Conservation (phyloP, 2,888 invertebrate genomes). For the Hetaerina titia region DNA sequence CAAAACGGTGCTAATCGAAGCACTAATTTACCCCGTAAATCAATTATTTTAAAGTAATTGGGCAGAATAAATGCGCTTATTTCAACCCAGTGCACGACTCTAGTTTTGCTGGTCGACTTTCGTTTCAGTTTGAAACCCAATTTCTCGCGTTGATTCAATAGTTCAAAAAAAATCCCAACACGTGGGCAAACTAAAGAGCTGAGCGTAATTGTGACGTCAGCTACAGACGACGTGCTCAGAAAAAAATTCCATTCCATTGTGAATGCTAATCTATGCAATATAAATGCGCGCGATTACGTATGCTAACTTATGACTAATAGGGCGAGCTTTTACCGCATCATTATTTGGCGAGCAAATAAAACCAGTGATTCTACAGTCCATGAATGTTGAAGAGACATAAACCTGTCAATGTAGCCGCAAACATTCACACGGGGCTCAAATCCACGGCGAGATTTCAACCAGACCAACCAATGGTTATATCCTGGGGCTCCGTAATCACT, state of each 20-base stretch:
- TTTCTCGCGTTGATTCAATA: constrained; percentile 1
- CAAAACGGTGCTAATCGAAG: not conserved
- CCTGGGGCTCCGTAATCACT: too few relatives aligned
- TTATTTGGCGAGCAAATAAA: too few relatives aligned
- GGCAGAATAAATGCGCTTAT: constrained; percentile 18
- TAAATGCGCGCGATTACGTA: too few relatives aligned
- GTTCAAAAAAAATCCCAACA: not conserved
- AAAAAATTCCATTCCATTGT: not conserved
- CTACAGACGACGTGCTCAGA: not conserved
- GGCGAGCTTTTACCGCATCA: too few relatives aligned
- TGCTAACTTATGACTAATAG: too few relatives aligned
- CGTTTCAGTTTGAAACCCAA: not conserved
- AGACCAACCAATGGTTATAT: too few relatives aligned
- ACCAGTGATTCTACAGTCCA: too few relatives aligned
- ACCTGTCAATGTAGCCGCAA: too few relatives aligned
- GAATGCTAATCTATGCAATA: not conserved
- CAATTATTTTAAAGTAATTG: not conserved
- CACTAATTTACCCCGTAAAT: not conserved
- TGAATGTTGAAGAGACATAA: too few relatives aligned
- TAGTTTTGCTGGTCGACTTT: not conserved
- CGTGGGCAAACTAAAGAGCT: not conserved
- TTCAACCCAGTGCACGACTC: not conserved
- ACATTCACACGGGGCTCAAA: too few relatives aligned
- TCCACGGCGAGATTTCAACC: too few relatives aligned
- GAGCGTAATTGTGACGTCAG: not conserved